A percentile compares a stretch with the other conserved stretches of the same genome.
Conservation (phyloP, 2,113 vertebrate genomes). For the Pseudorectes ferrugineus region DNA sequence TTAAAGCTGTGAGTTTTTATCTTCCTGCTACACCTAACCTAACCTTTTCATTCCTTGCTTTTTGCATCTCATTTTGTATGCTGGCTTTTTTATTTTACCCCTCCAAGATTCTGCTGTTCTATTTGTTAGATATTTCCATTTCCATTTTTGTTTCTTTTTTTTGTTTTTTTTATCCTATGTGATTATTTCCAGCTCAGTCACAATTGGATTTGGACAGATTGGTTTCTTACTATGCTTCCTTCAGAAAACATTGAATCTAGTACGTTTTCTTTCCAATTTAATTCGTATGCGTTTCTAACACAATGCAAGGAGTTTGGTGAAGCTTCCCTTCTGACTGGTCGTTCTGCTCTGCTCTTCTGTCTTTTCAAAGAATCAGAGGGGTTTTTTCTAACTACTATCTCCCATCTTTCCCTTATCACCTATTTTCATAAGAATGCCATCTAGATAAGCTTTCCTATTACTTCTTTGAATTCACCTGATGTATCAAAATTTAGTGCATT, state of each 20-base stretch:
- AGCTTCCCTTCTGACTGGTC: not conserved
- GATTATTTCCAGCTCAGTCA: not conserved
- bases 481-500: not conserved
- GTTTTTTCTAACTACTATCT: not conserved
- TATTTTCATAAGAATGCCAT: not conserved
- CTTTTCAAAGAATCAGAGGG: not conserved
- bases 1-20: not conserved
- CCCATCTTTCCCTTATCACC: not conserved
- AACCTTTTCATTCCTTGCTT: not conserved
- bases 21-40: not conserved
- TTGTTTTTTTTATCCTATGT: fast-evolving
- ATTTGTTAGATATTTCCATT: not conserved
- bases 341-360: not conserved
- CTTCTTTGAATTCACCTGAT: not conserved
- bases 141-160: not conserved
- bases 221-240: not conserved
- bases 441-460: not conserved
- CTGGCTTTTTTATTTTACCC: not conserved
- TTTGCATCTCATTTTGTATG: not conserved
- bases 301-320: not conserved
- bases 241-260: not conserved
- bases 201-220: not conserved
- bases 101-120: not conserved
- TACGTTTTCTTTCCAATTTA: not conserved
- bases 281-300: not conserved